phyloP scores from a whole-genome alignment of 2,888 invertebrate species.

The Leptopilina myrica region DNA sequence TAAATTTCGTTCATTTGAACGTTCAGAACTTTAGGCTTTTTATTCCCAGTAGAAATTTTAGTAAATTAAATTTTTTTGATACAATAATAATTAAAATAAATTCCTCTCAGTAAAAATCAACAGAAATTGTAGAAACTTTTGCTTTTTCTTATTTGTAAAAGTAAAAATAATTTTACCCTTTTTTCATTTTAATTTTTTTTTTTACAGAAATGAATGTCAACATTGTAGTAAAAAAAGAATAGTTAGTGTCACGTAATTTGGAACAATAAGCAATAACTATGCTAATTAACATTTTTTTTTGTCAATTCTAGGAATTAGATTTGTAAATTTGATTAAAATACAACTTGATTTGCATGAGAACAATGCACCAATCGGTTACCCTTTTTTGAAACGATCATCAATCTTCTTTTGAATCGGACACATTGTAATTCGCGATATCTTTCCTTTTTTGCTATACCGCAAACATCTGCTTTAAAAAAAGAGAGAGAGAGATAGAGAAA shows the following conservation, averaged over 20 bases:
- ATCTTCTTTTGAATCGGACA: slow-evolving; percentile 32
- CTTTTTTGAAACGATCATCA: slow-evolving; percentile 34
- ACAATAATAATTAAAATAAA: too few species aligned
- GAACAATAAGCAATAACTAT: slow-evolving; percentile 37
- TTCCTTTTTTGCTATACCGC: slow-evolving; percentile 16
- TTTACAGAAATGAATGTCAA: not conserved
- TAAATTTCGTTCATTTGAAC: too few species aligned
- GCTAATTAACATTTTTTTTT: slow-evolving; percentile 9
- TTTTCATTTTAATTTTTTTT: not conserved
- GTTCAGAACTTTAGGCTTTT: too few species aligned
- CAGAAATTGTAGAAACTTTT: too few species aligned
- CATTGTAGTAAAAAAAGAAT: not conserved
- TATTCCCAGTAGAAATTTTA: too few species aligned
- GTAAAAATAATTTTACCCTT: too few species aligned
- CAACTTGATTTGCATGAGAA: slow-evolving; percentile 38
- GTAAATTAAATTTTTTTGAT: too few species aligned
- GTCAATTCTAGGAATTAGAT: slow-evolving; percentile 28
- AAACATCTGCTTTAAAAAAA: slow-evolving; percentile 33
- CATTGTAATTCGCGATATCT: slow-evolving; percentile 30
- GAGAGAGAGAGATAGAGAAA: not conserved
- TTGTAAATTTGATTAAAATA: slow-evolving; percentile 27
- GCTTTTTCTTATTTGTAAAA: too few species aligned
- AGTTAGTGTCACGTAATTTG: slow-evolving; percentile 14
- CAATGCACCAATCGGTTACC: slow-evolving; percentile 32
- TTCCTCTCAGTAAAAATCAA: too few species aligned